Evolutionary conservation across 2,888 invertebrate genomes (phyloP), one percentile per base, ranked within the genome.

Genomic region (Drosophila macrospina): DNA sequence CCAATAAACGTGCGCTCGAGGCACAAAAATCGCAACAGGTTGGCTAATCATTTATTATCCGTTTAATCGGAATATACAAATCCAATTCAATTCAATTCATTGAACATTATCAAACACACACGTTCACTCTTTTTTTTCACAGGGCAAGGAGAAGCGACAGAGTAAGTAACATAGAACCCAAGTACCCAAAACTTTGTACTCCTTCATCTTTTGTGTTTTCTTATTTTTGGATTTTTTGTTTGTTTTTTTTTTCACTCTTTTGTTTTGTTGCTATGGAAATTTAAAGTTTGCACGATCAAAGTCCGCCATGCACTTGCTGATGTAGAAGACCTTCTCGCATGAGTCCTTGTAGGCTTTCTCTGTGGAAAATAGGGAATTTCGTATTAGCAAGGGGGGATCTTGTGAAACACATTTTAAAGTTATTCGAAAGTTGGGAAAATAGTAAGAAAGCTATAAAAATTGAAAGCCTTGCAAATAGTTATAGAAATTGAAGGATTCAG

Each of bases 11-110:
- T 93, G 69, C 71, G 37, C 75, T 83, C 56, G 89, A 84, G 67
- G 69, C 92, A 92, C 93, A 92, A 42, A 93, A 93, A 92, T 93
- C 93, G 91, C 93, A 93, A 93, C 93, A 93, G 91, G 91, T 91
- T 74, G 36, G 71, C 60, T 57, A 66, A 68, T 61, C 47, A 55
- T 74, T 69, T 78, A 67, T 66, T 61, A 60, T 72, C 20, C 41
- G 36, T 51, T 6, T 30, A 44, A 32, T 24, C 8, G 6, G 24
- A 60, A 55, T 13, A 50, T 6, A 54, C 61, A 16, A n/a, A n/a
- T n/a, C n/a, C 28, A 65, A 42, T 48, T 37, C 28, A 52, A 51
- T 11, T 47, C 28, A 37, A 2, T 44, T n/a, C n/a, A n/a, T n/a
- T n/a, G n/a, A n/a, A n/a, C n/a, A n/a, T n/a, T n/a, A n/a, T n/a